A percentile compares a stretch with the other conserved stretches of the same genome.
Conservation (phyloP, 2,113 vertebrate genomes). For the Oncorhynchus tshawytscha region DNA sequence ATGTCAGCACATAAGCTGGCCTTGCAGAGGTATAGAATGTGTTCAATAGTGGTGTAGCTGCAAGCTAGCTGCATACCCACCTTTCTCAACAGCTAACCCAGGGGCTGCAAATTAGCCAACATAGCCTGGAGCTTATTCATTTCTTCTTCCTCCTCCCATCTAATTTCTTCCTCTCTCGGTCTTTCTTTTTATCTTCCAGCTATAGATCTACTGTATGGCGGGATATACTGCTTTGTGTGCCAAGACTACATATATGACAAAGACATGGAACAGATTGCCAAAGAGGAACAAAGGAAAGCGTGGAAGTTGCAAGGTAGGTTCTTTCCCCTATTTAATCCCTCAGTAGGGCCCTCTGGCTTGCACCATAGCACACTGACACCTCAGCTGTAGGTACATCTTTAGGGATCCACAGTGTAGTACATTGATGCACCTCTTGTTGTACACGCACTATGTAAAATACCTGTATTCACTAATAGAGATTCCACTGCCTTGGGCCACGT, state of each 20-base stretch:
- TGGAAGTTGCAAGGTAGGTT: slow-evolving; percentile 95
- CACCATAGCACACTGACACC: too few species aligned
- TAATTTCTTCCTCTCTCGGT: not conserved
- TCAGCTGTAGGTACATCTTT: not conserved
- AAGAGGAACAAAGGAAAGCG: slow-evolving; percentile 98
- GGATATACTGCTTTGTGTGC: slow-evolving; percentile 99
- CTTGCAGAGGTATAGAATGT: too few species aligned
- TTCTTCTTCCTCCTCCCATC: not conserved
- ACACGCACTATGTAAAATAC: not conserved
- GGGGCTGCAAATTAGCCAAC: not conserved
- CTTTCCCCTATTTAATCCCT: not conserved
- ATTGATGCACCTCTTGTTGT: not conserved
- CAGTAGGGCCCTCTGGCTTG: not conserved
- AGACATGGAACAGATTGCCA: slow-evolving; percentile 99
- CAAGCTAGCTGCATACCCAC: too few species aligned
- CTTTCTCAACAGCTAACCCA: too few species aligned
- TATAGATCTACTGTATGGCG: slow-evolving; percentile 95
- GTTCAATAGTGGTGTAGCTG: too few species aligned
- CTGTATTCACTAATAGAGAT: not conserved
- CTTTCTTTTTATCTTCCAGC: slow-evolving; percentile 72
- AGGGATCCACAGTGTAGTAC: not conserved
- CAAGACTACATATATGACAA: slow-evolving; percentile 99
- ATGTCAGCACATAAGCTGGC: too few species aligned
- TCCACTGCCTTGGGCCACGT: not conserved
- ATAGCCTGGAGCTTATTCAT: not conserved